phyloP scores from a whole-genome alignment of 2,113 vertebrate species.

The Neofelis nebulosa region DNA sequence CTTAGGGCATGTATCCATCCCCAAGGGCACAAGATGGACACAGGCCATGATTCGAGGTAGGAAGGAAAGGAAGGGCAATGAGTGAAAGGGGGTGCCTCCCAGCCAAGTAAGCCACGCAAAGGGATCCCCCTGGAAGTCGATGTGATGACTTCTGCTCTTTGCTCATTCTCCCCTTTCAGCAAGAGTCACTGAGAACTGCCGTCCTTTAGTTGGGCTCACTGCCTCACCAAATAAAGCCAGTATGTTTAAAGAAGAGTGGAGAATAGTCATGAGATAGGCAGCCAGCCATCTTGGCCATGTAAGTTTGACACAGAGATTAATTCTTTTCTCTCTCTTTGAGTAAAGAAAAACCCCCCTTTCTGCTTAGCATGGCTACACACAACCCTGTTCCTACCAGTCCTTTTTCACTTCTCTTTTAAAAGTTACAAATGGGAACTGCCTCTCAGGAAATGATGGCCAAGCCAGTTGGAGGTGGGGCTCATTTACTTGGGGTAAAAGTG shows the following conservation, averaged over 20 bases:
- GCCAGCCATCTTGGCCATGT: background rate
- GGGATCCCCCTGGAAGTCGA: background rate
- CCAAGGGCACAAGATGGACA: background rate
- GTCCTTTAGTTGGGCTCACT: background rate
- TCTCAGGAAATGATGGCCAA: background rate
- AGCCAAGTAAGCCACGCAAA: background rate
- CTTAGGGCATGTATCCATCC: too few species aligned
- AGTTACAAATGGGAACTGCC: background rate
- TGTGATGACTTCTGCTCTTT: background rate
- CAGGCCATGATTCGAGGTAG: background rate
- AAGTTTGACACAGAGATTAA: background rate
- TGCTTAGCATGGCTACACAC: background rate
- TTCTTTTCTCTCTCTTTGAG: background rate
- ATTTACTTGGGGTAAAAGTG: background rate
- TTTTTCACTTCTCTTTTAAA: background rate
- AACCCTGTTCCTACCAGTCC: background rate
- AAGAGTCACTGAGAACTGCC: background rate
- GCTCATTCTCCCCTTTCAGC: background rate
- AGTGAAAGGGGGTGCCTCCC: background rate
- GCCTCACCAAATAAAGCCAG: background rate
- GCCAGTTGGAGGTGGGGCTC: background rate
- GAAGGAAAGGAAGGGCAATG: background rate
- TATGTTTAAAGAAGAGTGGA: background rate
- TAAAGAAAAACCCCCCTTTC: background rate
- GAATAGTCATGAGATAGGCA: background rate